Evolutionary conservation across 2,113 vertebrate genomes (phyloP).

Genomic region (Muntiacus reevesi): DNA sequence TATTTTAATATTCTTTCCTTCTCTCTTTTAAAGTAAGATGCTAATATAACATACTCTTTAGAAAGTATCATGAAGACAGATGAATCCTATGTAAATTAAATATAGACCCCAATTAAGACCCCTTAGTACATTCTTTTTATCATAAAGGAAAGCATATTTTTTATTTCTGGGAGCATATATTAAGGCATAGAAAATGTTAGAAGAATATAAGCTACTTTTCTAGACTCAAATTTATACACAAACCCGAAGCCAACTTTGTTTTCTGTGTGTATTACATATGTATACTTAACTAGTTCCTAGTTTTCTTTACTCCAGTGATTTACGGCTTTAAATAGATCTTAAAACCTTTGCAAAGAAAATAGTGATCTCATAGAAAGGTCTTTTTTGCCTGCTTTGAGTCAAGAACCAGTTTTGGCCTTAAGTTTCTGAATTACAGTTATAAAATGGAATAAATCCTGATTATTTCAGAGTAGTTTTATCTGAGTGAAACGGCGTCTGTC

Average conservation of each 20-base stretch:
- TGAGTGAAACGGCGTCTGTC: neutral
- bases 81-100: neutral
- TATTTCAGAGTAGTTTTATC: neutral
- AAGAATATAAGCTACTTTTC: neutral
- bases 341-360: conserved; percentile 38
- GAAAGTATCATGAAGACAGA: neutral
- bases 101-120: neutral
- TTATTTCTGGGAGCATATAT: neutral
- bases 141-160: neutral
- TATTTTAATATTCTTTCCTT: neutral
- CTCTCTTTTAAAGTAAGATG: neutral
- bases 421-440: conserved; percentile 1
- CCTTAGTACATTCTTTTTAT: neutral
- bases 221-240: neutral
- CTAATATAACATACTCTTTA: neutral
- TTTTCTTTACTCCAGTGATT: neutral
- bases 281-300: neutral
- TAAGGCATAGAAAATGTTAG: neutral
- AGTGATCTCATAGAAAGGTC: neutral
- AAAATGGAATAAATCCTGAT: neutral
- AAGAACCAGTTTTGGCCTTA: neutral
- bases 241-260: neutral
- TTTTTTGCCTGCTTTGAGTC: neutral
- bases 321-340: conserved; percentile 21
- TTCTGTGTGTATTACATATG: neutral